Conservation (phyloP, 2,797 vertebrate genomes). For the Lycodopsis pacificus region DNA sequence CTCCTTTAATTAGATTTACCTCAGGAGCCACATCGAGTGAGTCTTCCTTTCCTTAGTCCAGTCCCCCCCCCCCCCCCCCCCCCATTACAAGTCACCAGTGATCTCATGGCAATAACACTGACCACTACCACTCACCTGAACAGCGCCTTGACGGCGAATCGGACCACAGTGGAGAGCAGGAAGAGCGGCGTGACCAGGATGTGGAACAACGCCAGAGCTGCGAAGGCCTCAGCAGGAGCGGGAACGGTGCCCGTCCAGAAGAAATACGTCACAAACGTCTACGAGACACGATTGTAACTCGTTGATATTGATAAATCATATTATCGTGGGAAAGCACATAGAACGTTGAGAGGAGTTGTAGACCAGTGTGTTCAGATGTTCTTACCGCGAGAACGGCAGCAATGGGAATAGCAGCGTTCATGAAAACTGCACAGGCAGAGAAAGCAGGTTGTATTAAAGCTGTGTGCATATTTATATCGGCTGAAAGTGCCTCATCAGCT, state of each 20-base stretch:
- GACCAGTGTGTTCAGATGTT: neutral
- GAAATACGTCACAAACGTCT: conserved; percentile 92
- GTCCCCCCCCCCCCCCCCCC: no score
- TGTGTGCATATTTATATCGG: no score
- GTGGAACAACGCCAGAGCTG: conserved; percentile 94
- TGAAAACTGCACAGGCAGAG: conserved; percentile 89
- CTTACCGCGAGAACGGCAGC: conserved; percentile 97
- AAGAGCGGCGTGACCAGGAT: conserved; percentile 97
- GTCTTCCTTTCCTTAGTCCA: neutral
- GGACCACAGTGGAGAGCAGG: conserved; percentile 95
- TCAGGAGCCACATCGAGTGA: conserved; percentile 9
- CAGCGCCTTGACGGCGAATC: conserved; percentile 96
- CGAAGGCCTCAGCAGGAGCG: conserved; percentile 90
- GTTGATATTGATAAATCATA: neutral
- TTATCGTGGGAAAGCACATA: neutral
- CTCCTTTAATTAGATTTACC: conserved; percentile 55
- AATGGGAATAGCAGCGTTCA: conserved; percentile 98
- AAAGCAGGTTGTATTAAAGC: neutral
- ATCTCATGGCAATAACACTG: neutral
- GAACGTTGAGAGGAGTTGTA: neutral
- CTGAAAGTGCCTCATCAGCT: neutral
- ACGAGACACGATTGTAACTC: neutral
- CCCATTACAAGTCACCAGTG: neutral
- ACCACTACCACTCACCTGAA: conserved; percentile 86
- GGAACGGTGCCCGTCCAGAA: conserved; percentile 70